Base-by-base conservation (phyloP, 2,113 vertebrate genomes). In the Aptenodytes forsteri region DNA sequence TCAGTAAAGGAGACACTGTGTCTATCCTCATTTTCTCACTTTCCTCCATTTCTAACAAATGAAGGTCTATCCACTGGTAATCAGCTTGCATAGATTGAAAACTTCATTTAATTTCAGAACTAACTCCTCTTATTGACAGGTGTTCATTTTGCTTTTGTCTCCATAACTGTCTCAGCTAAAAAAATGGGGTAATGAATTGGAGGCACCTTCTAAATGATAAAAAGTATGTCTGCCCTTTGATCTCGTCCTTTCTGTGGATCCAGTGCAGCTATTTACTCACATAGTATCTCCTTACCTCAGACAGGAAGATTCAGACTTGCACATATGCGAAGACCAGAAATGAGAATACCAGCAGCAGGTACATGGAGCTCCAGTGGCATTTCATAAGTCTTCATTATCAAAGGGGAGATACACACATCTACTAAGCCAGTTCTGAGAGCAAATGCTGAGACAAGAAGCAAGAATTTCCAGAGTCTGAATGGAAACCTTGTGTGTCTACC, bases 391-490 rank as follows among this genome's bases (percentile, higher is more conserved):
- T 95, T 92, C 40, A 30, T 61, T 82, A 93, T 76, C 66, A 46
- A 78, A 69, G 49, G 25, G n/a, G 30, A 97, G 87, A 80, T 61
- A 79, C 4, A 61, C 23, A 10, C 30, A 71, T 66, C 70, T 87
- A 27, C 82, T 70, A 54, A 91, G 81, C 9, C 62, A 70, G 61
- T 72, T 93, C 52, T 92, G 73, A 91, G 62, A 90, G 75, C 7
- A 90, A 71, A 70, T 76, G 44, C 76, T 47, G 59, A 83, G 83
- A 59, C 40, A 85, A 95, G 61, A 81, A 93, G 42, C 11, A 93
- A 86, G 81, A 83, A 84, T 92, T 91, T 84, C 77, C 75, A 83
- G 30, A 76, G 46, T 54, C 77, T 94, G 81, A 94, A 83, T 79
- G 87, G 66, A 96, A 95, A 89, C 54, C 40, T 91, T 91, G 58